Percentiles rank a stretch among this genome's conserved stretches.
These are phyloP conservation scores for Budorcas taxicolor DNA, from an alignment of 2,113 vertebrate species.

Conservation along the genomic window DNA sequence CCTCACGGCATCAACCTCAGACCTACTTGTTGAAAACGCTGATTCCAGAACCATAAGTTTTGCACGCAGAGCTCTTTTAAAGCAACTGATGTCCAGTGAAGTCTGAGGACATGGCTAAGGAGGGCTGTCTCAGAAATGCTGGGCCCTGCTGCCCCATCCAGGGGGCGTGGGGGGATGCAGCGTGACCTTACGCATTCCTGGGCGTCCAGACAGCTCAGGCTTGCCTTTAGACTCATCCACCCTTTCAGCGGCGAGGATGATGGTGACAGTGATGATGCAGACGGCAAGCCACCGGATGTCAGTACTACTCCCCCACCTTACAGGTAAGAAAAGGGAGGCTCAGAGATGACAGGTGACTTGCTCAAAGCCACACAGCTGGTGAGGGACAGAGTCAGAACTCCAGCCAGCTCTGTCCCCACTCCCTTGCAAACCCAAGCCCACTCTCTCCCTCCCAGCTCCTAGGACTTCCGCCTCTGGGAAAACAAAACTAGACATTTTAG, in stretches of 20 bases:
- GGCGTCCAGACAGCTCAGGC: background rate
- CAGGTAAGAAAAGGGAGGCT: background rate
- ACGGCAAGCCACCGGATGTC: accelerated
- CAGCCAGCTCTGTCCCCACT: background rate
- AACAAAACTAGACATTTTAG: background rate
- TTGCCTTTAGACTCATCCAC: background rate
- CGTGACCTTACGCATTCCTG: accelerated
- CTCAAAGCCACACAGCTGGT: background rate
- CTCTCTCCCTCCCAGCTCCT: background rate
- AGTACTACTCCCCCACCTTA: background rate
- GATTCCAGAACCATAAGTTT: background rate
- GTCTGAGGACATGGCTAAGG: background rate
- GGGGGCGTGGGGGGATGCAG: accelerated
- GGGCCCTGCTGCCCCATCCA: background rate
- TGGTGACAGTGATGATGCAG: background rate
- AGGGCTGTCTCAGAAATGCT: background rate
- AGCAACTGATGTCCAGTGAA: background rate
- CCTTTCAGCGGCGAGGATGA: background rate
- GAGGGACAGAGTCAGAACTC: background rate
- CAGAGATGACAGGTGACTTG: background rate
- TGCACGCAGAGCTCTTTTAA: background rate
- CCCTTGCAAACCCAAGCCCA: background rate
- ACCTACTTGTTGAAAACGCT: background rate
- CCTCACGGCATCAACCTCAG: background rate
- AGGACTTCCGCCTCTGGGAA: background rate